Conservation (phyloP, 2,797 vertebrate species). For the Fundulus diaphanus region DNA sequence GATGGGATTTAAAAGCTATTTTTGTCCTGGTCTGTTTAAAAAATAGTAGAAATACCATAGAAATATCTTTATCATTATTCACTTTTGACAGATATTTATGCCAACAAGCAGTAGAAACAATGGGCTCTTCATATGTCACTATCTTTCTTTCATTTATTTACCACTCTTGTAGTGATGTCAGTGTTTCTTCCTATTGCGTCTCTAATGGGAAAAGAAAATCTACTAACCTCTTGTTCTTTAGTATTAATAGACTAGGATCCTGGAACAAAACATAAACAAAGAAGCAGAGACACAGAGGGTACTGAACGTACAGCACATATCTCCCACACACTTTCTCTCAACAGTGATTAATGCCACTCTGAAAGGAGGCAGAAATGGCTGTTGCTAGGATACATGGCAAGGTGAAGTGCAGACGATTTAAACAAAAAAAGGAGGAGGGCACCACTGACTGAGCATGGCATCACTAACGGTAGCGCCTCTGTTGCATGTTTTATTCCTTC, state of each 20-base stretch:
- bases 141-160: not conserved
- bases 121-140: not conserved
- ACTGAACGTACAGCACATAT: constrained; percentile 63
- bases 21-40: not conserved
- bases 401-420: constrained; percentile 81
- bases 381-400: constrained; percentile 88
- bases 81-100: not conserved
- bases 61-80: not conserved
- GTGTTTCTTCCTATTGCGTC: not conserved
- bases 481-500: constrained; percentile 37
- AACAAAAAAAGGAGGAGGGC: constrained; percentile 66
- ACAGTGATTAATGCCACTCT: constrained; percentile 83
- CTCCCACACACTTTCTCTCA: constrained; percentile 79
- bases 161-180: constrained; percentile 15
- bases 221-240: constrained; percentile 12
- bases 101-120: constrained; percentile 4
- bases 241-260: constrained; percentile 34
- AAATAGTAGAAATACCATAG: too few relatives aligned
- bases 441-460: constrained; percentile 60
- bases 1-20: not conserved
- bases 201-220: constrained; percentile 12
- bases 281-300: constrained; percentile 52
- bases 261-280: constrained; percentile 43
- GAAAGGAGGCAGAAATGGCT: constrained; percentile 80
- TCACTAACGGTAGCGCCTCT: constrained; percentile 44